A percentile compares a stretch with the other conserved stretches of the same genome.
Conservation (phyloP, 2,797 vertebrate genomes). For the Spondyliosoma cantharus region DNA sequence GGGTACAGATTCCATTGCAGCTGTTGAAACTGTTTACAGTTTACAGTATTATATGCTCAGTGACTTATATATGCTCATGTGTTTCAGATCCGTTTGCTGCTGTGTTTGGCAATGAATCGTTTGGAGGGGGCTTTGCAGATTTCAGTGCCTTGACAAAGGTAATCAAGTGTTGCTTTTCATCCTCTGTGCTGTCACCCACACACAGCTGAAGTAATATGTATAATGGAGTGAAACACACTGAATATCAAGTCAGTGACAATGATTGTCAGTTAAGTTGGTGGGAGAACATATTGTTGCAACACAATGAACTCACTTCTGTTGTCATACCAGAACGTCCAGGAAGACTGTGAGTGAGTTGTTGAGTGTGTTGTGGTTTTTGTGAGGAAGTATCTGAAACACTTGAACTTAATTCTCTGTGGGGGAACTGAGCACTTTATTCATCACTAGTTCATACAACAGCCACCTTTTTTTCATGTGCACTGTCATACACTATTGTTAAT, state of each 20-base stretch:
- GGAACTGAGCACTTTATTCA: not conserved
- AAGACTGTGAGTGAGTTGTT: not conserved
- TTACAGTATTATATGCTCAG: not conserved
- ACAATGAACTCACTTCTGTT: slow-evolving; percentile 8
- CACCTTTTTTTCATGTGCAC: not conserved
- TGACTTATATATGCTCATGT: slow-evolving; percentile 27
- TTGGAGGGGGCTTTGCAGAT: slow-evolving; percentile 94
- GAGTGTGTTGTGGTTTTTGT: slow-evolving; percentile 30
- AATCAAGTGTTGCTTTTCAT: slow-evolving; percentile 48
- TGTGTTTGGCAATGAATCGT: slow-evolving; percentile 94
- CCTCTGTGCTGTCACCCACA: not conserved
- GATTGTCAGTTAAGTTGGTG: not conserved
- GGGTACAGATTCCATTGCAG: slow-evolving; percentile 23
- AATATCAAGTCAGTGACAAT: slow-evolving; percentile 5
- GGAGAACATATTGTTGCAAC: not conserved
- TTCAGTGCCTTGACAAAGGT: slow-evolving; percentile 94
- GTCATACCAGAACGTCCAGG: slow-evolving; percentile 8
- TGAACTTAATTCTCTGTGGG: not conserved
- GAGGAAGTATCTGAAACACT: slow-evolving; percentile 14
- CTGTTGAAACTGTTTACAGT: not conserved
- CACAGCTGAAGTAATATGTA: not conserved
- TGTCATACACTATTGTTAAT: not conserved
- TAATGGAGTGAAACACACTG: not conserved
- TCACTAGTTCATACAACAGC: not conserved
- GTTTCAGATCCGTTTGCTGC: slow-evolving; percentile 94